Evolutionary conservation across 2,888 invertebrate species (phyloP).

Genomic region (Timema podura): DNA sequence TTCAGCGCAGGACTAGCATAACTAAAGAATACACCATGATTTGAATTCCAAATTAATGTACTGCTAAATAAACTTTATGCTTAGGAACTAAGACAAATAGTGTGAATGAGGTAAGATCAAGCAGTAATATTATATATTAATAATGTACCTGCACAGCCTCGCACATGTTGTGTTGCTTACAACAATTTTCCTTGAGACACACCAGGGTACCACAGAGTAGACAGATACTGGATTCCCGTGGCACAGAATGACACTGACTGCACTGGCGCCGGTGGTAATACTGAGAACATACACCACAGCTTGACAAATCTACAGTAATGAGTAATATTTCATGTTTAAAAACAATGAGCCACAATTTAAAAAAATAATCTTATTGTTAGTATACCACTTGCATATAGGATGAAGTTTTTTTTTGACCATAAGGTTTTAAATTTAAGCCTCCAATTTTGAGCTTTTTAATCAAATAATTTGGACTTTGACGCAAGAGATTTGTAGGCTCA

Average conservation of each 20-base stretch:
- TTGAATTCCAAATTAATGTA: too few relatives aligned
- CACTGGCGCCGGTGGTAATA: slow-evolving; percentile 90
- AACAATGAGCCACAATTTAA: background rate
- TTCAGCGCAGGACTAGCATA: too few relatives aligned
- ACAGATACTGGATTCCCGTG: slow-evolving; percentile 88
- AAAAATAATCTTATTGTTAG: background rate
- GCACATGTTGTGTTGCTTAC: slow-evolving; percentile 74
- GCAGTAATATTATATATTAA: background rate
- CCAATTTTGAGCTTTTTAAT: too few relatives aligned
- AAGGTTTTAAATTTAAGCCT: background rate
- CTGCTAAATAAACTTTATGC: too few relatives aligned
- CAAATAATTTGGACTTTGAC: too few relatives aligned
- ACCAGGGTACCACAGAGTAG: slow-evolving; percentile 89
- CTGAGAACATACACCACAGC: slow-evolving; percentile 45
- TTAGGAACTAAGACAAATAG: background rate
- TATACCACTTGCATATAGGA: too few relatives aligned
- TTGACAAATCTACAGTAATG: slow-evolving; percentile 6
- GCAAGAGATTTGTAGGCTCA: too few relatives aligned
- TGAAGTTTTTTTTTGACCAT: background rate
- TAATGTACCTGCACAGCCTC: slow-evolving; percentile 73
- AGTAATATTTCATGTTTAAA: too few relatives aligned
- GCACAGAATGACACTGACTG: slow-evolving; percentile 82
- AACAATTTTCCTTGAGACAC: slow-evolving; percentile 85
- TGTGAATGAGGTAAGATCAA: background rate
- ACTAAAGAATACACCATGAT: too few relatives aligned